Evolutionary conservation across 2,113 vertebrate species (phyloP).

Genomic region (Callaeas wilsoni): DNA sequence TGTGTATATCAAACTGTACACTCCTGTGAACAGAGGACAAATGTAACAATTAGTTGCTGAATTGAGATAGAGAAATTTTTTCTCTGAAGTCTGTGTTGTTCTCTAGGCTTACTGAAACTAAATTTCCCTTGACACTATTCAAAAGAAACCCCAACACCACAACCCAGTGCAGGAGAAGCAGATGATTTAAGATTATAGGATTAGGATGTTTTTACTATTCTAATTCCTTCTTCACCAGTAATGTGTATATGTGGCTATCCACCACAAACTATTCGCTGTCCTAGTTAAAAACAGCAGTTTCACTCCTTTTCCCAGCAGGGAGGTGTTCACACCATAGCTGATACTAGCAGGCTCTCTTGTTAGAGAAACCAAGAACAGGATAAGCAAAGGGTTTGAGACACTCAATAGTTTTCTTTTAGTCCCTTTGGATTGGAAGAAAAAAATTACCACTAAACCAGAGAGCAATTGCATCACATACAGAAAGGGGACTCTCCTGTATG

Average conservation of each 20-base stretch:
- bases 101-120: background rate
- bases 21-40: background rate
- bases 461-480: rapidly evolving
- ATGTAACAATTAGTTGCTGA: background rate
- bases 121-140: background rate
- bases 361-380: background rate
- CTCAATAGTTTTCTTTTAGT: background rate
- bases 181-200: background rate
- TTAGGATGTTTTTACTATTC: background rate
- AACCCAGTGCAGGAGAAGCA: background rate
- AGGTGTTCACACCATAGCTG: background rate
- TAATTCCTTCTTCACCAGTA: conserved; percentile 12
- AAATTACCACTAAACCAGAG: background rate
- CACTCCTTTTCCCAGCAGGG: conserved; percentile 1
- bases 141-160: background rate
- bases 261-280: background rate
- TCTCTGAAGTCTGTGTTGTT: background rate
- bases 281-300: background rate
- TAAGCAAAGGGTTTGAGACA: background rate
- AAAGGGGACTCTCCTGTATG: background rate
- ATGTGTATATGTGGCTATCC: background rate
- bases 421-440: background rate
- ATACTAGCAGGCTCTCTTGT: background rate
- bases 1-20: background rate
- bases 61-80: background rate